Evolutionary conservation across 2,797 vertebrate genomes (phyloP), one percentile per base, ranked within the genome.

Genomic region (Octomys mimax): DNA sequence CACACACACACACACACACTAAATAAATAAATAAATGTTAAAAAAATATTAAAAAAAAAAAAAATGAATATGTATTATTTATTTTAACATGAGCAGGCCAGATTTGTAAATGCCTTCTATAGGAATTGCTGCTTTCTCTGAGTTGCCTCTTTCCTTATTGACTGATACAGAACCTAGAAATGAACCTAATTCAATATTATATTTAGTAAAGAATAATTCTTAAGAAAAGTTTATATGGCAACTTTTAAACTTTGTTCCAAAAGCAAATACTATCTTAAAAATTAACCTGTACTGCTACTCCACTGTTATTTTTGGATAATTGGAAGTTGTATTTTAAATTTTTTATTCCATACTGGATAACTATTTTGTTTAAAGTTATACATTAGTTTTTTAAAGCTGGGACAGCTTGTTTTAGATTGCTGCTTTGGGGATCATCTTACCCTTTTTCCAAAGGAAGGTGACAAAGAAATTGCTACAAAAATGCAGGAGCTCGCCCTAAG

Each of bases 401-500:
- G 95, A 59, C 94, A 98, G 87, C 49, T 98, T 97, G 94, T 97
- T 95, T 86, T 94, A 98, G 96, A 96, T 97, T 97, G 87, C 97
- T 98, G 94, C 96, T 94, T 97, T 97, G 98, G 97, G 96, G 95
- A 97, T 98, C 81, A 97, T 98, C 92, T 98, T 98, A 85, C 97
- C 96, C 96, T 98, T 95, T 98, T 97, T 97, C 97, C 98, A 97
- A 98, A 99, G 99, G 99, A 99, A 98, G 99, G 99, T 98, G 99
- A 99, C 98, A 99, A 99, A 98, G 99, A 99, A 98, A 99, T 99
- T 96, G 99, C 99, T 97, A 99, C 99, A 61, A 99, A 99, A 99
- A 99, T 99, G 99, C 99, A 99, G 98, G 99, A 99, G 70, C 99
- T 99, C 98, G 99, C 99, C 24, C 98, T 99, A 95, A 99, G 99